Evolutionary conservation across 2,113 vertebrate species (phyloP).

Genomic region (Acanthisitta chloris): DNA sequence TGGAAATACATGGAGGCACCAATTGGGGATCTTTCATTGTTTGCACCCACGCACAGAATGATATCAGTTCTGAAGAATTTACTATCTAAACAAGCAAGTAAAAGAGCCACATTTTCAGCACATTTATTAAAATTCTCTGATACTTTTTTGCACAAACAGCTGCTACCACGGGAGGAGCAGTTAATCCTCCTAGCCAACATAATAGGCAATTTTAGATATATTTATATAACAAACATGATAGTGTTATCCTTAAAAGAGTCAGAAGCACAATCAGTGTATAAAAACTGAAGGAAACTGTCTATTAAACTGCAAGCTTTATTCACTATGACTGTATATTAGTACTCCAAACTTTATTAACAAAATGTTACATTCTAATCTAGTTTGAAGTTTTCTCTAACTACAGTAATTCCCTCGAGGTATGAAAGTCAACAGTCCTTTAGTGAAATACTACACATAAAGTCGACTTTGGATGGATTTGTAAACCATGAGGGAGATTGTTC

Average conservation of each 20-base stretch:
- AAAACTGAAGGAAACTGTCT: neutral
- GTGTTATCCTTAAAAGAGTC: neutral
- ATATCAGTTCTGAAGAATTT: conserved; percentile 48
- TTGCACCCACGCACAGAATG: conserved; percentile 40
- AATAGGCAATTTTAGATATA: neutral
- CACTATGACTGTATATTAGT: neutral
- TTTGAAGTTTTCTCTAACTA: neutral
- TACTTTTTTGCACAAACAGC: neutral
- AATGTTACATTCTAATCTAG: neutral
- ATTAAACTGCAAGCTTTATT: neutral
- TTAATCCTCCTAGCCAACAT: neutral
- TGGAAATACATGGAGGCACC: conserved; percentile 51
- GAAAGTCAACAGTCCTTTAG: neutral
- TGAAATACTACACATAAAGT: neutral
- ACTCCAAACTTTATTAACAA: neutral
- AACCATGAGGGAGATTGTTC: neutral
- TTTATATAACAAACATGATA: neutral
- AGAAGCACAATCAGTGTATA: neutral
- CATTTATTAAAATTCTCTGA: neutral
- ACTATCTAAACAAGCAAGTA: conserved; percentile 36
- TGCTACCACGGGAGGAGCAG: neutral
- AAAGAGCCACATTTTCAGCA: conserved; percentile 11
- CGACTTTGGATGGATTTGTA: neutral
- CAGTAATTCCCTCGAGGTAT: neutral
- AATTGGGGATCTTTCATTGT: conserved; percentile 25